Evolutionary conservation across 2,797 vertebrate species (phyloP).

Genomic region (Crocodylus rhombifer): DNA sequence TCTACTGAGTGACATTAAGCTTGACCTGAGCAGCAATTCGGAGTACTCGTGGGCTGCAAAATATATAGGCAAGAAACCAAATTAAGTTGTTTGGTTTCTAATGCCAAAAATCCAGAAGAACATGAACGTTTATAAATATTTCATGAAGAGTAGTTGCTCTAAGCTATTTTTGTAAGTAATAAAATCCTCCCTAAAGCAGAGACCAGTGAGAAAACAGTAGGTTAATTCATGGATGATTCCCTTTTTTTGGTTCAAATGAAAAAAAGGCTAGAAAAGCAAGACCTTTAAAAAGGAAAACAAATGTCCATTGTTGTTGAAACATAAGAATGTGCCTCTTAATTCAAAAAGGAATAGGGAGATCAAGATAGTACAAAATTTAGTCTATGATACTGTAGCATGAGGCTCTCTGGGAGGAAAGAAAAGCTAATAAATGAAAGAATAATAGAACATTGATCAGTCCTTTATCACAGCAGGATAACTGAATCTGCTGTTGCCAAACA

Average conservation of each 20-base stretch:
- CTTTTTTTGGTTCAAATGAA: neutral
- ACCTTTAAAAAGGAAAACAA: constrained; percentile 2
- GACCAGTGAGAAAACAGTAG: neutral
- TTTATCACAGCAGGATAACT: constrained; percentile 80
- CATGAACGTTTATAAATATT: neutral
- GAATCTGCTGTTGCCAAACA: constrained; percentile 71
- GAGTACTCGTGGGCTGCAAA: neutral
- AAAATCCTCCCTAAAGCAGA: neutral
- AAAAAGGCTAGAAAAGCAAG: neutral
- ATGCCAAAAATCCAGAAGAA: neutral
- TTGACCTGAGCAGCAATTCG: neutral
- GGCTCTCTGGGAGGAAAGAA: constrained; percentile 49
- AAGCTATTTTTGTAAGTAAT: neutral
- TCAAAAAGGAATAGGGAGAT: constrained; percentile 15
- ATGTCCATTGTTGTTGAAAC: neutral
- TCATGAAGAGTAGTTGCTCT: neutral
- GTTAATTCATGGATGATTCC: neutral
- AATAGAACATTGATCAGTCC: constrained; percentile 79
- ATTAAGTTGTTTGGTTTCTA: neutral
- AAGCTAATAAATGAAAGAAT: constrained; percentile 78
- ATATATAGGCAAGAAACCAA: neutral
- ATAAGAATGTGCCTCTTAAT: constrained; percentile 27
- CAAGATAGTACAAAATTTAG: constrained; percentile 22
- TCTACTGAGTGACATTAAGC: neutral
- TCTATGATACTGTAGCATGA: constrained; percentile 24